A percentile compares a stretch with the other conserved stretches of the same genome.
These are phyloP conservation scores for Gastrophryne carolinensis DNA, from an alignment of 2,797 vertebrate genomes.

Conservation along the genomic window DNA sequence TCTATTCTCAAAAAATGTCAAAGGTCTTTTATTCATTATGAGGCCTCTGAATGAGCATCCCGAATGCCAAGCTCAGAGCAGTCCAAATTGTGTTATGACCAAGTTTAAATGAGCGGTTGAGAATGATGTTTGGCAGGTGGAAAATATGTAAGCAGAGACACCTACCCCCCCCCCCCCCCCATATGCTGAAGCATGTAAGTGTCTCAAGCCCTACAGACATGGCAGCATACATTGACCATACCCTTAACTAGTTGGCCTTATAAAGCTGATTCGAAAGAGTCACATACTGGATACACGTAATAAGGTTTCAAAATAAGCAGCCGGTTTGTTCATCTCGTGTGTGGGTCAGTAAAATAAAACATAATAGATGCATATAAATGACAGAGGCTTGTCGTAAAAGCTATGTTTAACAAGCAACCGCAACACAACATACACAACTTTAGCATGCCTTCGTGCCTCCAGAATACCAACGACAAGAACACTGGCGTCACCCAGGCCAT, in stretches of 20 bases:
- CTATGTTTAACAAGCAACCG: neutral
- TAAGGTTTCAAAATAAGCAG: neutral
- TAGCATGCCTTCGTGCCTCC: constrained; percentile 1
- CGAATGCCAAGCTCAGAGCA: no score
- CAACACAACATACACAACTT: constrained; percentile 4
- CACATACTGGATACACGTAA: neutral
- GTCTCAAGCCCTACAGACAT: no score
- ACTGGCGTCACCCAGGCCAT: constrained; percentile 20
- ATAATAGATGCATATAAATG: constrained; percentile 3
- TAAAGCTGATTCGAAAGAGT: neutral
- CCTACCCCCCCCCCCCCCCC: no score
- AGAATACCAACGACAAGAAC: neutral
- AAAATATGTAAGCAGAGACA: no score
- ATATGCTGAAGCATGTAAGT: no score
- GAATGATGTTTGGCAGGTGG: no score
- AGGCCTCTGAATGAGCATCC: no score
- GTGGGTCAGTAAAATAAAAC: neutral
- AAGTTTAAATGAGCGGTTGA: no score
- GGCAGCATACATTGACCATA: no score
- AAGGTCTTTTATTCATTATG: no score
- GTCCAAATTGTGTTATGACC: no score
- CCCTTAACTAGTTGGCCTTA: neutral
- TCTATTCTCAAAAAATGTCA: no score
- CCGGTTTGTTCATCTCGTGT: neutral
- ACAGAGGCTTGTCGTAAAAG: constrained; percentile 8